Conservation (phyloP, 2,113 vertebrate species). For the Brachirus orientalis region DNA sequence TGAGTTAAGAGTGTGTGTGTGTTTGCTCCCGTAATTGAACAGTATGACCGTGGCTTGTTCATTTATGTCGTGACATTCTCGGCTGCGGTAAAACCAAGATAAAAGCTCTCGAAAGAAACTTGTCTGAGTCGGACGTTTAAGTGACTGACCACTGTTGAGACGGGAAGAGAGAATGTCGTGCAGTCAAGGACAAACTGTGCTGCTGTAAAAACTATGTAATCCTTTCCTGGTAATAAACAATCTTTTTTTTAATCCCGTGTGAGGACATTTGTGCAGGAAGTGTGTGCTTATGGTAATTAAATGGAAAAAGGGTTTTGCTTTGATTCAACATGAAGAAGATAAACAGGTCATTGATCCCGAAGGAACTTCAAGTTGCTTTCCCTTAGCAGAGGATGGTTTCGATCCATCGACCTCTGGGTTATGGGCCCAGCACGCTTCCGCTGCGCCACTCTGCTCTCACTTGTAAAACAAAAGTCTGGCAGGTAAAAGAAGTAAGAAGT, state of each 20-base stretch:
- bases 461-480: too few relatives aligned
- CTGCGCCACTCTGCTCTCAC: conserved; percentile 86
- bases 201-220: neutral
- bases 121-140: conserved; percentile 14
- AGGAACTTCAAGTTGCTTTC: too few relatives aligned
- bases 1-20: conserved; percentile 30
- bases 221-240: too few relatives aligned
- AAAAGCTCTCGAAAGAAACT: conserved; percentile 31
- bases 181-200: conserved; percentile 8
- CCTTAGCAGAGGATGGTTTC: conserved; percentile 17
- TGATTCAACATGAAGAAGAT: too few relatives aligned
- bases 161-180: neutral
- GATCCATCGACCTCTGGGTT: neutral
- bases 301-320: neutral
- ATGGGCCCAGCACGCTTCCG: conserved; percentile 85
- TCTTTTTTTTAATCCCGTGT: too few relatives aligned
- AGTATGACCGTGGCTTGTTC: conserved; percentile 18
- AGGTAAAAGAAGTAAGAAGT: too few relatives aligned
- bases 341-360: too few relatives aligned
- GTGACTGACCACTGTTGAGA: conserved; percentile 7
- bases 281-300: neutral
- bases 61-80: conserved; percentile 12
- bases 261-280: neutral
- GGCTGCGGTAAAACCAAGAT: conserved; percentile 6
- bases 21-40: conserved; percentile 42